A percentile compares a stretch with the other conserved stretches of the same genome.
Evolutionary conservation across 2,888 invertebrate species (phyloP).

Genomic region (Mechanitis mazaeus): DNA sequence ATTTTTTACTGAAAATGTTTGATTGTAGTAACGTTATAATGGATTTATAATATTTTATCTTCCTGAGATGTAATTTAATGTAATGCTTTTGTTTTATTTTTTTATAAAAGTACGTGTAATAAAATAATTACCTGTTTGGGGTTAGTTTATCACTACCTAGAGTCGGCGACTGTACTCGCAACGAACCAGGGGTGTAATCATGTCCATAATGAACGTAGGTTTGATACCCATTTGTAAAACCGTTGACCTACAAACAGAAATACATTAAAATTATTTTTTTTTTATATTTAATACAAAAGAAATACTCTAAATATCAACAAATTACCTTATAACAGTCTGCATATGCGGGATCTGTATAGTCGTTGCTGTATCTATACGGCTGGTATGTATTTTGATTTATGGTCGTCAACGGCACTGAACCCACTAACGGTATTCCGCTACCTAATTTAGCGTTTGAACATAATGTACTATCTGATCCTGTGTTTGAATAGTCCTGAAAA

Average conservation of each 20-base stretch:
- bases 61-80: neutral
- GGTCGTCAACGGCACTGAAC: conserved; percentile 84
- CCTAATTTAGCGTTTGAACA: conserved; percentile 72
- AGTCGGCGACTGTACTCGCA: conserved; percentile 76
- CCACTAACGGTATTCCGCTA: conserved; percentile 84
- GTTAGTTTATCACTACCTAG: conserved; percentile 63
- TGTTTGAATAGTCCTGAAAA: conserved; percentile 77
- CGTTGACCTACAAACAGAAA: conserved; percentile 79
- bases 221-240: conserved; percentile 90
- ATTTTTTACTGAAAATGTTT: conserved; percentile 2
- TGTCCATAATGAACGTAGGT: conserved; percentile 92
- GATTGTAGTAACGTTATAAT: conserved; percentile 1
- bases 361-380: conserved; percentile 80
- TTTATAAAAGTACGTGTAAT: neutral
- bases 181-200: conserved; percentile 90
- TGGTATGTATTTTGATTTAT: conserved; percentile 78
- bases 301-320: conserved; percentile 12
- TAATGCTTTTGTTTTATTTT: neutral
- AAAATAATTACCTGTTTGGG: conserved; percentile 58
- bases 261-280: conserved; percentile 9
- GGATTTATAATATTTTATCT: neutral
- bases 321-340: conserved; percentile 82
- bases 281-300: neutral
- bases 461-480: conserved; percentile 76
- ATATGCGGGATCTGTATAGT: conserved; percentile 87